Evolutionary conservation across 2,797 vertebrate species (phyloP), one percentile per base, ranked within the genome.

Genomic region (Vireo griseus): DNA sequence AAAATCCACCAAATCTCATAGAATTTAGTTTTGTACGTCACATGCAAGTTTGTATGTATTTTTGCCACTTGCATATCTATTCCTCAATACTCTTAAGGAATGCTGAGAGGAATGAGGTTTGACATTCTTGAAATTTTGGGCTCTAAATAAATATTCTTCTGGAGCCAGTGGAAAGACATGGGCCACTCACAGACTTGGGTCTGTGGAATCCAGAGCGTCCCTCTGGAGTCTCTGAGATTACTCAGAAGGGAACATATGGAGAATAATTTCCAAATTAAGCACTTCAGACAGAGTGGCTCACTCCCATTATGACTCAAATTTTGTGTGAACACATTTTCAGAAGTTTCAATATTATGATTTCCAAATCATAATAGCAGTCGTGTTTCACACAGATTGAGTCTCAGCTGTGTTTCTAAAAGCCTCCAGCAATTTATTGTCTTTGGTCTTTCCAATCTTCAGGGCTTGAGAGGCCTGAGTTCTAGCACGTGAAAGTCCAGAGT

Each of bases 291-390:
- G 42, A 58, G 37, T 51, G 85, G 63, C 37, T 95, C 75, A 44
- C 22, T 83, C 57, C 28, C 13, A 31, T 58, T 66, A 69, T 59
- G 42, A 89, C 47, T 91, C 68, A 55, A 72, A 75, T 89, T 89
- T 65, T 74, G 72, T 69, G 33, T n/a, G 61, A 96, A 45, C 61
- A 86, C 15, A 21, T 85, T 94, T 87, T 76, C 50, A 86, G 54
- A 40, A 51, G 12, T 81, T 94, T 91, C 65, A 93, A 66, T 93
- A 45, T 94, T 93, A 78, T 75, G 72, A 78, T 92, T 93, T 88
- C 54, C 40, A 91, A 77, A 91, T 74, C 88, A 72, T 61, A 65
- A 26, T 25, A 88, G 24, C 47, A 72, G 61, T 44, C 37, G 12
- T 47, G 40, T 67, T 92, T 79, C 72, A 75, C 45, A 48, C 0